A percentile compares a stretch with the other conserved stretches of the same genome.
phyloP scores from a whole-genome alignment of 2,797 vertebrate genomes.

The Mionectes olivaceus region DNA sequence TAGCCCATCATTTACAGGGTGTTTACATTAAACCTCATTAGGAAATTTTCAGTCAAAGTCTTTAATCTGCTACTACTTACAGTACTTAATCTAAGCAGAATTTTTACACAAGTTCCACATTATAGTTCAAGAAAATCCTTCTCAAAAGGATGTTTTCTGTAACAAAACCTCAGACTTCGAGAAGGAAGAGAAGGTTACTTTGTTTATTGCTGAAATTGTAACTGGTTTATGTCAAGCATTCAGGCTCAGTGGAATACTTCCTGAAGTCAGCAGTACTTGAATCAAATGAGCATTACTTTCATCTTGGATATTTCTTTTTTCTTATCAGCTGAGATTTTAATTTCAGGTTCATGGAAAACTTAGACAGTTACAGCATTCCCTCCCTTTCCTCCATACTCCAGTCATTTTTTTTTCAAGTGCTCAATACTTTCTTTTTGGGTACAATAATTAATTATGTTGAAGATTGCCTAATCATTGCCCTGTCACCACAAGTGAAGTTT shows the following conservation, averaged over 20 bases:
- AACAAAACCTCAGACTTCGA: neutral
- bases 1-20: neutral
- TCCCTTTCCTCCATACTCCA: neutral
- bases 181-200: neutral
- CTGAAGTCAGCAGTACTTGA: neutral
- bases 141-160: neutral
- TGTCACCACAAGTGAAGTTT: neutral
- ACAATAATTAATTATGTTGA: conserved; percentile 63
- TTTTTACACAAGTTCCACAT: neutral
- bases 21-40: neutral
- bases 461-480: neutral
- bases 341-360: neutral
- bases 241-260: neutral
- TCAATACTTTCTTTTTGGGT: neutral
- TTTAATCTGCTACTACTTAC: neutral
- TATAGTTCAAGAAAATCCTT: neutral
- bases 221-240: neutral
- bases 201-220: neutral
- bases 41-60: neutral
- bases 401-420: neutral
- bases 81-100: neutral
- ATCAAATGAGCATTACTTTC: neutral
- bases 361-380: neutral
- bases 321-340: neutral
- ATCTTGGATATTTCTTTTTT: neutral